phyloP scores from a whole-genome alignment of 1,140 invertebrate genomes.

The Tetramorium alpestre region DNA sequence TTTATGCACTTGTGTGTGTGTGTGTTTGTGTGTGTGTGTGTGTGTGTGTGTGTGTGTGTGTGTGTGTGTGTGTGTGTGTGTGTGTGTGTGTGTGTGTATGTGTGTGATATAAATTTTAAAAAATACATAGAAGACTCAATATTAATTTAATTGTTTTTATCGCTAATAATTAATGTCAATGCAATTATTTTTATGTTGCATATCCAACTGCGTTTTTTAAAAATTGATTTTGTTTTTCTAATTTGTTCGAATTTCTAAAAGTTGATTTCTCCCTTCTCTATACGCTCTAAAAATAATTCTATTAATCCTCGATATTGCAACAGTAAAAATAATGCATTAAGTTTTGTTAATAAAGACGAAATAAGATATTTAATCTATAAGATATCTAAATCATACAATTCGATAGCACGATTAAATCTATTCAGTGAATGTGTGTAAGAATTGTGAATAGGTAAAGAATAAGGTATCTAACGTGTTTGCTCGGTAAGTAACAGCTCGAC shows the following conservation, averaged over 20 bases:
- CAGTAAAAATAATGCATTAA: neutral
- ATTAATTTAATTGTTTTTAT: neutral
- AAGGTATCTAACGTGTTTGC: neutral
- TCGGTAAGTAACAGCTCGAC: conserved; percentile 25
- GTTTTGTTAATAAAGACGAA: neutral
- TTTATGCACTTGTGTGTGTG: no score
- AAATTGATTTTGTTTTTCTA: neutral
- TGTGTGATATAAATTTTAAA: neutral
- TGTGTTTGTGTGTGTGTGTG: no score
- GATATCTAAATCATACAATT: neutral
- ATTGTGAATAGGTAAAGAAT: neutral
- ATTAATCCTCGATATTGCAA: neutral
- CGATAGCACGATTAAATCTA: neutral
- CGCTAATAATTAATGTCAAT: neutral
- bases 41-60: no score
- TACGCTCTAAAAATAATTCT: neutral
- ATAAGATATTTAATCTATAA: neutral
- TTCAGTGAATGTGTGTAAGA: no score
- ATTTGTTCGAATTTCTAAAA: neutral
- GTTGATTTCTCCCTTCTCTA: neutral
- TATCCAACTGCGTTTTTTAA: neutral
- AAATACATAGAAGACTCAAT: neutral
- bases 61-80: no score
- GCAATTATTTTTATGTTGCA: neutral
- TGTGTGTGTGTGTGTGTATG: no score